Percentiles rank a stretch among this genome's conserved stretches.
phyloP scores from a whole-genome alignment of 2,113 vertebrate species.

The Colossoma macropomum region DNA sequence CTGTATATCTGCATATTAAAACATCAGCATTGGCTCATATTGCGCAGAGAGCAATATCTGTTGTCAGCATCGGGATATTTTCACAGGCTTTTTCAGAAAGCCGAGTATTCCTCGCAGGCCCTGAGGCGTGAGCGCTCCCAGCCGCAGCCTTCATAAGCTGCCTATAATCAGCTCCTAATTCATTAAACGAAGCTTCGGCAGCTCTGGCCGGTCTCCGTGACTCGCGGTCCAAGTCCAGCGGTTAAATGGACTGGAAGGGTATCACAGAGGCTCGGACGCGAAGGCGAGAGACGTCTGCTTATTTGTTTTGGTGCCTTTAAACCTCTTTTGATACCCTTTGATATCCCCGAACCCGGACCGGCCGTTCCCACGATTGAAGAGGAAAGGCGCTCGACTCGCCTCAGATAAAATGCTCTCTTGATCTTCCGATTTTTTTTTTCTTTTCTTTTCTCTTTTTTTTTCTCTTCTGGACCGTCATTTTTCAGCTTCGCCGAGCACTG shows the following conservation, averaged over 20 bases:
- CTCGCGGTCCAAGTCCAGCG: constrained; percentile 20
- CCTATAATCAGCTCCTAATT: constrained; percentile 54
- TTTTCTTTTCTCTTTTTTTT: neutral
- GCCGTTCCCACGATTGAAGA: constrained; percentile 30
- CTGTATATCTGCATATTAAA: too few relatives aligned
- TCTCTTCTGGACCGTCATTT: constrained; percentile 67
- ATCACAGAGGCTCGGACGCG: neutral
- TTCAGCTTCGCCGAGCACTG: constrained; percentile 67
- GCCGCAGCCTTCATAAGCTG: constrained; percentile 34
- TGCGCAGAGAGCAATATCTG: neutral
- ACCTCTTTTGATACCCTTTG: constrained; percentile 48
- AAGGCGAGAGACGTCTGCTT: neutral
- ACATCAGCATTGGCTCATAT: neutral
- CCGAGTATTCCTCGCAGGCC: neutral
- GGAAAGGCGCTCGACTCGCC: constrained; percentile 42
- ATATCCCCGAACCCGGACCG: constrained; percentile 40
- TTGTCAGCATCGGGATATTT: neutral
- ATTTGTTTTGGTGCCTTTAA: constrained; percentile 42
- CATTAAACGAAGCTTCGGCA: constrained; percentile 45
- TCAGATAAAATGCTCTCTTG: constrained; percentile 71
- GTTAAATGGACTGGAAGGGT: constrained; percentile 24
- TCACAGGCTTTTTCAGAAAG: neutral
- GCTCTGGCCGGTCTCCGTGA: neutral
- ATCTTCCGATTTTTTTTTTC: constrained; percentile 64
- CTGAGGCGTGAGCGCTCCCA: constrained; percentile 19